Conservation (phyloP, 2,888 invertebrate genomes). For the Buathra laborator region DNA sequence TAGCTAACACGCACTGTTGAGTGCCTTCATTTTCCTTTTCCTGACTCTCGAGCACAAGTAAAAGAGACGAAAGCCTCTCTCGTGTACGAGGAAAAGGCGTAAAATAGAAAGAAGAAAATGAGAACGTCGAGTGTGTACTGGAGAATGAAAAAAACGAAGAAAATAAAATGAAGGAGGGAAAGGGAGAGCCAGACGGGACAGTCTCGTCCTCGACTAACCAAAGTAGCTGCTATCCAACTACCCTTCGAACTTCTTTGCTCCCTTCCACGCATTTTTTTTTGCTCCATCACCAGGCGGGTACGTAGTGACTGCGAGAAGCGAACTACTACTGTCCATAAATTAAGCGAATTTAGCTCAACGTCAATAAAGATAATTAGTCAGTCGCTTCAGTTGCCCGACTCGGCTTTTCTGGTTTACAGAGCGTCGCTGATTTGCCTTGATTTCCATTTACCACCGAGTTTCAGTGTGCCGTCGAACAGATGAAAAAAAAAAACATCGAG, state of each 20-base stretch:
- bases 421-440: slow-evolving; percentile 13
- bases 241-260: background rate
- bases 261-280: background rate
- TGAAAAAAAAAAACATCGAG: background rate
- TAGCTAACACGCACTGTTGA: slow-evolving; percentile 21
- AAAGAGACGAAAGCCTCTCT: slow-evolving; percentile 18
- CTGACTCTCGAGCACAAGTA: slow-evolving; percentile 19
- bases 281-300: background rate
- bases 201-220: slow-evolving; percentile 19
- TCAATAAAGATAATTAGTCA: slow-evolving; percentile 52
- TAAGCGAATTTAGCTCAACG: slow-evolving; percentile 44
- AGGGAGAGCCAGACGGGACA: slow-evolving; percentile 4
- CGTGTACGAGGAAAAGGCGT: slow-evolving; percentile 37
- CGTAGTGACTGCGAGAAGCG: background rate
- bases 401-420: background rate
- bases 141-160: slow-evolving; percentile 26
- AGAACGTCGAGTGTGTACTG: slow-evolving; percentile 44
- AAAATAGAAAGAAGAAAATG: slow-evolving; percentile 62
- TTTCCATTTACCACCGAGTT: slow-evolving; percentile 34
- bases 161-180: slow-evolving; percentile 13
- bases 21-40: slow-evolving; percentile 35
- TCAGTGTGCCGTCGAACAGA: background rate
- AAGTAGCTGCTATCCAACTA: slow-evolving; percentile 21
- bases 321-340: slow-evolving; percentile 25
- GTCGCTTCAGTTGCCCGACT: slow-evolving; percentile 5